Percentiles rank a stretch among this genome's conserved stretches.
phyloP scores from a whole-genome alignment of 2,113 vertebrate species.

The Zosterops hypoxanthus region DNA sequence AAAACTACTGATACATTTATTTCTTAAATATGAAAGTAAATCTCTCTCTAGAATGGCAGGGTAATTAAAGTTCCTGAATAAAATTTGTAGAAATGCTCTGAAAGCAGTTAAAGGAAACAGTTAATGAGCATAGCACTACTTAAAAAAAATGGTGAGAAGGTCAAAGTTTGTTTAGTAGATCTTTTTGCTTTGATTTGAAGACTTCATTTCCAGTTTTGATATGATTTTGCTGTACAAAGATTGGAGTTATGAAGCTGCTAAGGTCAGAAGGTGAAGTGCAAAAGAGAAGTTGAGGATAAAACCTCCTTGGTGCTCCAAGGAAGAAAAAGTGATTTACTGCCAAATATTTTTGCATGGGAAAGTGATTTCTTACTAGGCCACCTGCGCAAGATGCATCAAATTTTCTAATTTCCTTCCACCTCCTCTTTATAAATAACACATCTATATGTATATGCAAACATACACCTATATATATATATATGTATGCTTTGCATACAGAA shows the following conservation, averaged over 20 bases:
- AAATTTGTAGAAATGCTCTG: not conserved
- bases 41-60: not conserved
- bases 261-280: not conserved
- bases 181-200: not conserved
- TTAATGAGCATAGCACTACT: not conserved
- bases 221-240: not conserved
- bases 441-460: too few species aligned
- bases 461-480: too few species aligned
- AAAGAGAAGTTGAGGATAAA: not conserved
- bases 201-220: not conserved
- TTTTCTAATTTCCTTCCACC: not conserved
- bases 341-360: not conserved
- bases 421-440: not conserved
- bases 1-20: not conserved
- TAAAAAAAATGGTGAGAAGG: not conserved
- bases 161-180: not conserved
- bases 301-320: not conserved
- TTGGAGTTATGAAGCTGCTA: not conserved
- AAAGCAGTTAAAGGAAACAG: not conserved
- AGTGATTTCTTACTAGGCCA: not conserved
- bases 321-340: not conserved
- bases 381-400: not conserved
- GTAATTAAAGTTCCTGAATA: not conserved
- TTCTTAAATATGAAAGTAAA: not conserved
- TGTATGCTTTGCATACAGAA: not conserved